Evolutionary conservation across 2,888 invertebrate genomes (phyloP).

Genomic region (Ormyrus thymus): DNA sequence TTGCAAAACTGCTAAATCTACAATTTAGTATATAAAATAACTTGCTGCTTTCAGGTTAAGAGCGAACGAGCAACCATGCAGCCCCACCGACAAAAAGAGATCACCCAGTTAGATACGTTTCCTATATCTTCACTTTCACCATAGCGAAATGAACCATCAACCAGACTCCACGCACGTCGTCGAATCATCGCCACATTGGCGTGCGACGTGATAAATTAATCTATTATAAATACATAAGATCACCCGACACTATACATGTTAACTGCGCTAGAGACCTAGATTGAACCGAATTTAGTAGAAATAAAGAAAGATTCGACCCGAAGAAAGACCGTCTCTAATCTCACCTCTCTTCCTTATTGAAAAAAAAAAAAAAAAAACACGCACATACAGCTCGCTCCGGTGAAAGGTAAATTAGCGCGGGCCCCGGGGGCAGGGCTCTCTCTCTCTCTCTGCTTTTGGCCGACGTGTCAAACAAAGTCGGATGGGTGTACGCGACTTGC

Average conservation of each 20-base stretch:
- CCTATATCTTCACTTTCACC: background rate
- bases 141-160: constrained; percentile 13
- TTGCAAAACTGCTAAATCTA: too few species aligned
- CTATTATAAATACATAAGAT: background rate
- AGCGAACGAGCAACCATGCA: background rate
- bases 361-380: too few species aligned
- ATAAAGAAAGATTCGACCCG: constrained; percentile 30
- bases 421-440: background rate
- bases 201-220: background rate
- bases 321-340: background rate
- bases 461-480: constrained; percentile 53
- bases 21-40: background rate
- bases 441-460: constrained; percentile 36
- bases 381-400: too few species aligned
- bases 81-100: constrained; percentile 27
- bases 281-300: constrained; percentile 19
- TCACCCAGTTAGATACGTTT: constrained; percentile 9
- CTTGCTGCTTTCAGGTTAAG: constrained; percentile 45
- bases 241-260: background rate
- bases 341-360: background rate
- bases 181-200: constrained; percentile 11
- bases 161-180: background rate
- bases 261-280: background rate
- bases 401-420: constrained; percentile 38
- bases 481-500: constrained; percentile 5